Percentiles rank a stretch among this genome's conserved stretches.
Conservation (phyloP, 2,113 vertebrate species). For the Pyxicephalus adspersus region DNA sequence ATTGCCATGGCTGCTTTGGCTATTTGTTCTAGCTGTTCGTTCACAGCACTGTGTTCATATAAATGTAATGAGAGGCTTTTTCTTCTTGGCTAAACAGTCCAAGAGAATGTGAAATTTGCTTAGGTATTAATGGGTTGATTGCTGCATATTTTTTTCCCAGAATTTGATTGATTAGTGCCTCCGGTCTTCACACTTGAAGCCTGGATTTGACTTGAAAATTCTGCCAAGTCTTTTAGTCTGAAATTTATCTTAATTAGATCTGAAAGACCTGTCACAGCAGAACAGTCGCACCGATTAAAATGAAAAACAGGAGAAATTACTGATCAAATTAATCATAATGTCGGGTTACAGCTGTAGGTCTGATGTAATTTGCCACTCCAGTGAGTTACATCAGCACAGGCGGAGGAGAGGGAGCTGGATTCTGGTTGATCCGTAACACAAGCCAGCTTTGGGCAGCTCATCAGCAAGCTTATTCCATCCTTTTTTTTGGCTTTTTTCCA, state of each 20-base stretch:
- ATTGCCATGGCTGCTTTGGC: slow-evolving; percentile 27
- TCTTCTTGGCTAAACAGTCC: slow-evolving; percentile 81
- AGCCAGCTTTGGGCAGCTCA: slow-evolving; percentile 83
- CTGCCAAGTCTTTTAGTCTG: slow-evolving; percentile 97
- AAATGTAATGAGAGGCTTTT: slow-evolving; percentile 52
- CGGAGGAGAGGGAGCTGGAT: slow-evolving; percentile 82
- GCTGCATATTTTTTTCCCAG: slow-evolving; percentile 78
- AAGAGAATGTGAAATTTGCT: slow-evolving; percentile 94
- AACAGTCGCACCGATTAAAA: slow-evolving; percentile 99
- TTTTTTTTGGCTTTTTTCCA: slow-evolving; percentile 76
- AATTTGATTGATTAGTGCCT: slow-evolving; percentile 95
- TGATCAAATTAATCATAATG: slow-evolving; percentile 99
- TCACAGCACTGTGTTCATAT: slow-evolving; percentile 22
- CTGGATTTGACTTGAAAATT: slow-evolving; percentile 91
- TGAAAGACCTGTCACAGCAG: slow-evolving; percentile 99
- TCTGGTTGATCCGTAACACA: slow-evolving; percentile 91
- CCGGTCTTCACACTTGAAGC: slow-evolving; percentile 91
- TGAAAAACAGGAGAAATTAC: slow-evolving; percentile 99
- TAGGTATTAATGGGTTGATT: slow-evolving; percentile 97
- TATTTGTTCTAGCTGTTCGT: slow-evolving; percentile 38
- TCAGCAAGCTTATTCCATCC: slow-evolving; percentile 79
- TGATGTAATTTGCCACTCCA: slow-evolving; percentile 99
- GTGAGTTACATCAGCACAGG: slow-evolving; percentile 97
- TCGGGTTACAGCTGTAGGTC: slow-evolving; percentile 99
- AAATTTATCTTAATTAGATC: slow-evolving; percentile 99